These are phyloP conservation scores for Romanogobio albipinnatus DNA, from an alignment of 2,113 vertebrate species.

Conservation along the genomic window DNA sequence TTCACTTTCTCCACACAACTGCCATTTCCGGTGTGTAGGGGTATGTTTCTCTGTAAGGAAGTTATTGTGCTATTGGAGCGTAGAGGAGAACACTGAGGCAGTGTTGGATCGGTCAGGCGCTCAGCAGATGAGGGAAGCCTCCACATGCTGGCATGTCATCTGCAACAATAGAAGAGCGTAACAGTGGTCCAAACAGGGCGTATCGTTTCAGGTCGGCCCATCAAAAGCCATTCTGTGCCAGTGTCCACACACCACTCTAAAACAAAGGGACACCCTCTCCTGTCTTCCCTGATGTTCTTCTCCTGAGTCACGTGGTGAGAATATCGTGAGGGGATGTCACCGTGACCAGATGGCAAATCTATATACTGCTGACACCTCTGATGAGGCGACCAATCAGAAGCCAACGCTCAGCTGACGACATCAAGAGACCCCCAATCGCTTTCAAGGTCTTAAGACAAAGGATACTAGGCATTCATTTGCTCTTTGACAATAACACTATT, in stretches of 20 bases:
- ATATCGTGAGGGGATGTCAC: conserved; percentile 40
- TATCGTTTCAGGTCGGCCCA: conserved; percentile 27
- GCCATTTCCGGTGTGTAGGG: conserved; percentile 8
- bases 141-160: conserved; percentile 43
- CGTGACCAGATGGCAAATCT: conserved; percentile 3
- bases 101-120: conserved; percentile 41
- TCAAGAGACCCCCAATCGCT: conserved; percentile 45
- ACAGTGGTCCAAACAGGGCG: conserved; percentile 23
- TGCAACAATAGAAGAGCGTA: conserved; percentile 45
- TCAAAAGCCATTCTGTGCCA: conserved; percentile 52
- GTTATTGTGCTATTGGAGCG: conserved; percentile 23
- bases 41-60: conserved; percentile 15
- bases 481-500: conserved; percentile 31
- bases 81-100: conserved; percentile 40
- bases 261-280: conserved; percentile 57
- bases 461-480: conserved; percentile 24
- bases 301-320: conserved; percentile 34
- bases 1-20: neutral
- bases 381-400: conserved; percentile 20
- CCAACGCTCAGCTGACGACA: neutral
- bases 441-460: conserved; percentile 22
- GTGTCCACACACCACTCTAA: conserved; percentile 24
- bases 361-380: neutral
- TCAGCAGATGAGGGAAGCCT: conserved; percentile 47
- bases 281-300: conserved; percentile 14